Base-by-base conservation (phyloP, 2,888 invertebrate genomes). In the Odontomyia ornata region DNA sequence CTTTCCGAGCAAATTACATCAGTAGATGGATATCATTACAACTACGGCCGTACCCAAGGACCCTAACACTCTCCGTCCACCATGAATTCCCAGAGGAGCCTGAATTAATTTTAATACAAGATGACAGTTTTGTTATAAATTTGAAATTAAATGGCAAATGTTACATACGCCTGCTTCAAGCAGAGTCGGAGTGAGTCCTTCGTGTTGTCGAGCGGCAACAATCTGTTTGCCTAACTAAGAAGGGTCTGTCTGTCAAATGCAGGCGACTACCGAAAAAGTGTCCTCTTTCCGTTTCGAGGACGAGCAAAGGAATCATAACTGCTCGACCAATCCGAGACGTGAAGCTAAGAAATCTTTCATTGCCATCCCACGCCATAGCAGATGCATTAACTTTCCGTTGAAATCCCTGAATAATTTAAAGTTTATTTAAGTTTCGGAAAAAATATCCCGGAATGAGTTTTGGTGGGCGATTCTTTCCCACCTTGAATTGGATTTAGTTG, bases 91-190 rank as follows among this genome's bases (percentile, higher is more conserved):
- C 71, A 25, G 36, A 11, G 52, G 11, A 47, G 30, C 52, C 25
- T 11, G 64, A 76, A 76, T 76, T 77, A 76, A 77, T 77, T 77
- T 77, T 77, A 77, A 77, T 77, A 77, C 67, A 76, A 77, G 69
- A 77, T 77, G 77, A 77, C 75, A 76, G 69, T 77, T 76, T 77
- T 62, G 71, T 75, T 75, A 71, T 71, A 76, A 76, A 77, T 77
- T 77, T 47, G 75, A 77, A 75, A 77, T 77, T 77, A 77, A 77
- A 77, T 76, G 76, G 76, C 76, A 76, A 76, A 71, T 77, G 77
- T 76, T 76, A 76, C 76, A 76, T 69, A 76, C 71, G 71, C 23
- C n/a, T n/a, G n/a, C n/a, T n/a, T n/a, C n/a, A n/a, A n/a, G n/a
- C n/a, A 67, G 36, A 36, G 23, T 60, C 25, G 0, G 60, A 13